Conservation (phyloP, 1,140 invertebrate species). For the Globodera rostochiensis region DNA sequence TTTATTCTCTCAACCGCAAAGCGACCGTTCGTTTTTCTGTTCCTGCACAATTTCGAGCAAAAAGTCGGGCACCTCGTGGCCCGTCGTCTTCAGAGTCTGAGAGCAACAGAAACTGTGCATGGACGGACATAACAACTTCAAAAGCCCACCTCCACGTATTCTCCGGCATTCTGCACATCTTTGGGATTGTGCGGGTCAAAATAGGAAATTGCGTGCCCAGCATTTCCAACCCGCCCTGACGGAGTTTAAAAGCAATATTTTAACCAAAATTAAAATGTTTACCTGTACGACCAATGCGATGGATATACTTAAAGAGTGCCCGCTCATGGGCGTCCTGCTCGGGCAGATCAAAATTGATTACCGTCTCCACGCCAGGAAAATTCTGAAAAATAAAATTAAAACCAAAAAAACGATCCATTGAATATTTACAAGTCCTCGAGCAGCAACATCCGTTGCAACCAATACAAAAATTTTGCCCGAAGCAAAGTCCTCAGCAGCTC, state of each 20-base stretch:
- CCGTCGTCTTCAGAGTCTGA: slow-evolving; percentile 13
- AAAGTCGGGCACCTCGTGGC: neutral
- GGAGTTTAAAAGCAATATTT: no score
- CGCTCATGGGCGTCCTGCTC: slow-evolving; percentile 4
- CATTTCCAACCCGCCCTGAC: slow-evolving; percentile 15
- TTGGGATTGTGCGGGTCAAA: slow-evolving; percentile 17
- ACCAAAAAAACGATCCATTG: slow-evolving; percentile 11
- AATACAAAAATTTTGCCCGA: slow-evolving; percentile 30
- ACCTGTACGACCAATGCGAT: slow-evolving; percentile 42
- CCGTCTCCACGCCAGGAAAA: slow-evolving; percentile 34
- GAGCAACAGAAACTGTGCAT: neutral
- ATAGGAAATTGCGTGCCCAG: slow-evolving; percentile 17
- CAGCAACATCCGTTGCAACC: slow-evolving; percentile 36
- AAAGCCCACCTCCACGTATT: slow-evolving; percentile 11
- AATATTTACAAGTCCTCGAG: slow-evolving; percentile 34
- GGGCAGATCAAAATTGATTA: slow-evolving; percentile 86
- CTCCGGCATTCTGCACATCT: slow-evolving; percentile 1
- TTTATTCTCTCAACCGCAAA: no score
- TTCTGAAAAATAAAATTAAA: slow-evolving; percentile 29
- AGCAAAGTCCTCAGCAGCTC: slow-evolving; percentile 30
- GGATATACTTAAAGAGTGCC: slow-evolving; percentile 31
- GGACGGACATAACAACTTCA: neutral
- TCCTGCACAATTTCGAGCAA: neutral
- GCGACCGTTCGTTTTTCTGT: neutral
- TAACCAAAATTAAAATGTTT: slow-evolving; percentile 16